These are phyloP conservation scores for Contarinia nasturtii DNA, from an alignment of 1,140 invertebrate species.

Conservation along the genomic window DNA sequence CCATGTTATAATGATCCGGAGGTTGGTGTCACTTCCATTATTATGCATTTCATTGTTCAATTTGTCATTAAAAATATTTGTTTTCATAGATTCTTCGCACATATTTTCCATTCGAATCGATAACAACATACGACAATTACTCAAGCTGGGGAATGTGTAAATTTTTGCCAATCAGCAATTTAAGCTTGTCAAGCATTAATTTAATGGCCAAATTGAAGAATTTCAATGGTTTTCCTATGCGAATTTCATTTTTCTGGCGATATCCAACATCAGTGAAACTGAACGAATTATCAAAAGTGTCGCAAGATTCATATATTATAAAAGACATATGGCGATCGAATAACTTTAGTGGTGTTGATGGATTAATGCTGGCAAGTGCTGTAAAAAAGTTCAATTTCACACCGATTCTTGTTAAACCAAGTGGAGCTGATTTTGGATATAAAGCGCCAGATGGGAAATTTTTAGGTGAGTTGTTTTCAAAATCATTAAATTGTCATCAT, in stretches of 20 bases:
- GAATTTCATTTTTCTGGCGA: constrained; percentile 16
- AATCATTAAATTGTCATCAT: neutral
- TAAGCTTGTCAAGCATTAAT: neutral
- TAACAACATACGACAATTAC: too few relatives aligned
- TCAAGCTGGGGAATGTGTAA: too few relatives aligned
- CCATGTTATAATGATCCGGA: neutral
- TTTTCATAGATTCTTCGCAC: too few relatives aligned
- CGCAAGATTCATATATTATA: constrained; percentile 4
- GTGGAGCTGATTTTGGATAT: constrained; percentile 13
- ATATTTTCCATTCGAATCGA: too few relatives aligned
- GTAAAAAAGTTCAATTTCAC: constrained; percentile 20
- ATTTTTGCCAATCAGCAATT: too few relatives aligned
- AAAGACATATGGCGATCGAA: constrained; percentile 3
- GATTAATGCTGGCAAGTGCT: constrained; percentile 14
- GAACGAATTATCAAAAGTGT: constrained; percentile 2
- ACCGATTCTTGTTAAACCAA: constrained; percentile 6
- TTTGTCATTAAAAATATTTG: too few relatives aligned
- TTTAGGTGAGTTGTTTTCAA: constrained; percentile 3
- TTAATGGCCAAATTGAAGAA: constrained; percentile 7
- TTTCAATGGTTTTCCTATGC: constrained; percentile 16
- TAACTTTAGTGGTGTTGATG: constrained; percentile 14
- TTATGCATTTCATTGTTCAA: too few relatives aligned
- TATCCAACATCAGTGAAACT: constrained; percentile 11
- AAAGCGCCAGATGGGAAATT: constrained; percentile 14
- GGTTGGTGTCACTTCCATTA: too few relatives aligned